Evolutionary conservation across 2,113 vertebrate genomes (phyloP).

Genomic region (Eupsittula cactorum): DNA sequence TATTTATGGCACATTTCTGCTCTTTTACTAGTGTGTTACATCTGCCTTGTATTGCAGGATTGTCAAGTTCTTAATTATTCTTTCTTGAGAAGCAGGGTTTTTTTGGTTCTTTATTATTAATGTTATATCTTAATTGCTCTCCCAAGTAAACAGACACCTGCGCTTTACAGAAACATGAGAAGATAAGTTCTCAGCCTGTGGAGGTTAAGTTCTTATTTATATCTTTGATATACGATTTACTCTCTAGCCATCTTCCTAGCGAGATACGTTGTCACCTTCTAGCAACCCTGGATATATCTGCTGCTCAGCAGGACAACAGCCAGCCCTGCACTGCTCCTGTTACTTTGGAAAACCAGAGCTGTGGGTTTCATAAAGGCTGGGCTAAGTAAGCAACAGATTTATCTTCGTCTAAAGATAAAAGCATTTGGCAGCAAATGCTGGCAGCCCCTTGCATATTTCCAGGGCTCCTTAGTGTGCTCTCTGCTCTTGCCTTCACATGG

Average conservation of each 20-base stretch:
- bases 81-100: background rate
- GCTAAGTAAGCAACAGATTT: conserved; percentile 60
- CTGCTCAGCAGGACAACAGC: background rate
- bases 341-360: conserved; percentile 33
- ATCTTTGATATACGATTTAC: background rate
- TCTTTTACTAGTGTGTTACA: background rate
- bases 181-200: background rate
- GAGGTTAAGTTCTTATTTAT: background rate
- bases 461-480: background rate
- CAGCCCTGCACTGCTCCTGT: conserved; percentile 4
- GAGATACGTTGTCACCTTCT: background rate
- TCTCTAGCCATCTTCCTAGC: background rate
- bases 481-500: background rate
- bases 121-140: background rate
- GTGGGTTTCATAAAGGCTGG: conserved; percentile 20
- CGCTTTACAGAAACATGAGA: background rate
- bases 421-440: conserved; percentile 32
- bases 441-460: conserved; percentile 30
- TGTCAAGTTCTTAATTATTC: background rate
- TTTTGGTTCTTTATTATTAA: background rate
- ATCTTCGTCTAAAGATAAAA: conserved; percentile 53
- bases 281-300: background rate
- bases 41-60: background rate
- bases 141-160: conserved; percentile 25
- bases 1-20: background rate